Percentiles rank a stretch among this genome's conserved stretches.
phyloP scores from a whole-genome alignment of 2,113 vertebrate genomes.

The Pleuronectes platessa region DNA sequence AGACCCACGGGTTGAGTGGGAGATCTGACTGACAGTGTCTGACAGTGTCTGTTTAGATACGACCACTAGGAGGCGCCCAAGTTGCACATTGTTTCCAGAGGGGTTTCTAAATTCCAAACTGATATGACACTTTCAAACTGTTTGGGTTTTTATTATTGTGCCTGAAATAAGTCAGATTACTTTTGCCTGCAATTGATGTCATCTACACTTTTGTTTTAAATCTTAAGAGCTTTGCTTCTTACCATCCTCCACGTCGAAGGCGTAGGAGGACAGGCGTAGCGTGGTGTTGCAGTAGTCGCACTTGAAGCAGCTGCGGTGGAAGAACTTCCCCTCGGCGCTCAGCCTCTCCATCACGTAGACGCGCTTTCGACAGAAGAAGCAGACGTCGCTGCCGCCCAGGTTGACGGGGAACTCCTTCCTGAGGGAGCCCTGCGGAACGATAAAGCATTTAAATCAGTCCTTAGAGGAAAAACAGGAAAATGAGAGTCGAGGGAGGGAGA shows the following conservation, averaged over 20 bases:
- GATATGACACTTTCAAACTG: neutral
- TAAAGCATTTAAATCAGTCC: neutral
- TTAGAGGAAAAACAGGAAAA: neutral
- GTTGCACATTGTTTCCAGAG: neutral
- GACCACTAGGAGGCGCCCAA: neutral
- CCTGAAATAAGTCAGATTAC: neutral
- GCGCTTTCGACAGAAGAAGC: constrained; percentile 94
- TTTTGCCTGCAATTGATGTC: neutral
- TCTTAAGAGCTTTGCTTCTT: constrained; percentile 47
- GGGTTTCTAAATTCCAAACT: neutral
- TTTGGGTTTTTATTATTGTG: no score
- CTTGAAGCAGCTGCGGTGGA: constrained; percentile 98
- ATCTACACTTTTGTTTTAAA: neutral
- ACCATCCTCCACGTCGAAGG: constrained; percentile 94
- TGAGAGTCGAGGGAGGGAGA: neutral
- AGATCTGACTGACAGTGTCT: neutral
- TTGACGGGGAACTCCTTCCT: constrained; percentile 97
- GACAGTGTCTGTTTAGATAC: neutral
- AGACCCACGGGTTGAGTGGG: neutral
- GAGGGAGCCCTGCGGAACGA: constrained; percentile 85
- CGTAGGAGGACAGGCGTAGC: constrained; percentile 92
- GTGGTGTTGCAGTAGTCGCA: constrained; percentile 95
- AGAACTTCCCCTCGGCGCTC: constrained; percentile 97
- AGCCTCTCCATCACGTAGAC: constrained; percentile 99
- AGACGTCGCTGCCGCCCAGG: constrained; percentile 95